phyloP scores from a whole-genome alignment of 1,140 invertebrate genomes.

The Sarcophaga peregrina region DNA sequence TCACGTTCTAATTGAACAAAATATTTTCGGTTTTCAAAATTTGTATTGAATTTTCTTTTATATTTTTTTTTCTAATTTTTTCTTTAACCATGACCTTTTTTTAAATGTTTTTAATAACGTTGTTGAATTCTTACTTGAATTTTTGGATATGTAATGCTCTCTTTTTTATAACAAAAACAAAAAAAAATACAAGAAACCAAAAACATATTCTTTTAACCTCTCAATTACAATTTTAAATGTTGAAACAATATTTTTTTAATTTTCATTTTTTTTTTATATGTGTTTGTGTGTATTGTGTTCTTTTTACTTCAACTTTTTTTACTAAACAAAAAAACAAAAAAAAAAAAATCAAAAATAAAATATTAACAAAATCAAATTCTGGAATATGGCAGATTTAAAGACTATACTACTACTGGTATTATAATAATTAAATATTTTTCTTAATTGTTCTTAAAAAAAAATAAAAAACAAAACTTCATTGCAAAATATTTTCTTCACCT shows the following conservation, averaged over 20 bases:
- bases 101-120: conserved; percentile 42
- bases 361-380: conserved; percentile 31
- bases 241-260: conserved; percentile 23
- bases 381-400: conserved; percentile 39
- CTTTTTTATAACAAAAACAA: conserved; percentile 10
- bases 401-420: conserved; percentile 40
- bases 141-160: conserved; percentile 34
- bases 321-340: not conserved
- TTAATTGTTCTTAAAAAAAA: not conserved
- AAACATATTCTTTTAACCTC: too few species aligned
- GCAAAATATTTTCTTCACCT: not conserved
- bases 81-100: too few species aligned
- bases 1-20: not conserved
- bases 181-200: not conserved
- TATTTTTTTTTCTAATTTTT: too few species aligned
- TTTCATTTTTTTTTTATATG: not conserved
- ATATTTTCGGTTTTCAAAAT: not conserved
- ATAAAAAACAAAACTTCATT: too few species aligned
- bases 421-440: conserved; percentile 20
- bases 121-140: conserved; percentile 38
- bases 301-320: conserved; percentile 2
- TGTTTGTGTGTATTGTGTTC: conserved; percentile 36
- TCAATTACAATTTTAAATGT: not conserved
- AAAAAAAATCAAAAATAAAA: conserved; percentile 29
- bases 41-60: not conserved